Evolutionary conservation across 92 coral and sea anemone species (phyloP), one percentile per base, ranked within the genome.

Genomic region (Muricea muricata): DNA sequence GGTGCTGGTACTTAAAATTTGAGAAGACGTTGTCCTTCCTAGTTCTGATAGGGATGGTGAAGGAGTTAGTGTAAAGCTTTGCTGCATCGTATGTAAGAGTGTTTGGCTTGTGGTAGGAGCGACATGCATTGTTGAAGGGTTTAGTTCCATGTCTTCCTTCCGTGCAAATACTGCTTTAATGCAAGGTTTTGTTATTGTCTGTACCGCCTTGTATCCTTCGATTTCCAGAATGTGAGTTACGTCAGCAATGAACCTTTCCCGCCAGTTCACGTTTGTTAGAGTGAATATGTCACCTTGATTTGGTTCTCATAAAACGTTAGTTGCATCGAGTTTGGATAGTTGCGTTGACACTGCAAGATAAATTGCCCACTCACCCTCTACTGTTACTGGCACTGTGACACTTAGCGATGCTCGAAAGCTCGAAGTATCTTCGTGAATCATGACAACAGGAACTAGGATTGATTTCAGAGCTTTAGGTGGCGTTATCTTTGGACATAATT

Each of bases 321-420:
- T 12, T 4, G 56, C 79, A n/a, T 39, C 17, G n/a, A 73, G 13
- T 13, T 45, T 6, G 46, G 79, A 73, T n/a, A 73, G 79, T 26
- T 73, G 89, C 68, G 80, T 74, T 12, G 84, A 29, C 48, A 78
- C 79, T 40, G 79, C 75, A 0, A 88, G 48, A 2, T 82, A 75
- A 40, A 88, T 68, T 14, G 20, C 79, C 91, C 91, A 88, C 7
- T 88, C 85, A 24, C 83, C 78, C 12, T 73, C 73, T 9, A 85
- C 73, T 25, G 84, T 74, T 33, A 69, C 72, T 33, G 78, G 75
- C 0, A 74, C 63, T 7, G 33, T 75, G 75, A 85, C 40, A 56
- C 48, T 55, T 20, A 85, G 31, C n/a, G 30, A 57, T 67, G 88
- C 88, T 30, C 68, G 78, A 50, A 85, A 85, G 23, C 63, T 72